Evolutionary conservation across 2,888 invertebrate species (phyloP).

Genomic region (Acheta domesticus): DNA sequence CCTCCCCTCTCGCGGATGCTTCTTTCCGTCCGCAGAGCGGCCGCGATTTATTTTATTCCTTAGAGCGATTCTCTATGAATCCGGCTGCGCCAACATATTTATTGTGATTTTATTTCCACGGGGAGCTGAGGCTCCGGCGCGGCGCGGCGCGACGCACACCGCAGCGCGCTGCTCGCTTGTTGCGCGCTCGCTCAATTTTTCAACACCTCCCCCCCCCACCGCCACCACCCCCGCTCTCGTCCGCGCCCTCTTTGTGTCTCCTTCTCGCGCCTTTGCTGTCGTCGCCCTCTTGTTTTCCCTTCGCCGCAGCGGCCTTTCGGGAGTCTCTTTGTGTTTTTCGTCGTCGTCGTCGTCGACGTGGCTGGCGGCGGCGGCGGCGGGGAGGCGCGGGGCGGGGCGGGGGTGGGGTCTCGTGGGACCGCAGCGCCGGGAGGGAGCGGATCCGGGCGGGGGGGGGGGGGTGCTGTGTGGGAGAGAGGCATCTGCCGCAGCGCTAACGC

Average conservation of each 20-base stretch:
- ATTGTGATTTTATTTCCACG: constrained; percentile 20
- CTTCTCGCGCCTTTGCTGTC: constrained; percentile 32
- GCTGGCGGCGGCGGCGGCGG: background rate
- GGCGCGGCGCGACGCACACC: background rate
- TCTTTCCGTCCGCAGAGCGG: background rate
- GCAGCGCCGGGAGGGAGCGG: background rate
- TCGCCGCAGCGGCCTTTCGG: constrained; percentile 3
- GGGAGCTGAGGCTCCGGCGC: background rate
- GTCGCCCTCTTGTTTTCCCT: background rate
- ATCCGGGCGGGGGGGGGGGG: background rate
- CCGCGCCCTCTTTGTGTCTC: constrained; percentile 31
- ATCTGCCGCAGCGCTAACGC: constrained; percentile 11
- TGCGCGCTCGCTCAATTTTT: constrained; percentile 43
- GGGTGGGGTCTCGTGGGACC: background rate
- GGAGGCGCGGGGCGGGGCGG: background rate
- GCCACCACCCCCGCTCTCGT: constrained; percentile 38
- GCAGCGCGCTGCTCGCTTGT: too few relatives aligned
- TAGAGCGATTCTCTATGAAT: background rate
- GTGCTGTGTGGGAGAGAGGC: background rate
- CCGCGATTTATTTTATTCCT: background rate
- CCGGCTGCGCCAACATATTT: background rate
- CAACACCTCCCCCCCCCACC: constrained; percentile 37
- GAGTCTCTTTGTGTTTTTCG: constrained; percentile 12
- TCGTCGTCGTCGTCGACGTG: background rate
- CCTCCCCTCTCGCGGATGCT: too few relatives aligned